Base-by-base conservation (phyloP, 2,888 invertebrate species). In the Tachystola acroxantha region DNA sequence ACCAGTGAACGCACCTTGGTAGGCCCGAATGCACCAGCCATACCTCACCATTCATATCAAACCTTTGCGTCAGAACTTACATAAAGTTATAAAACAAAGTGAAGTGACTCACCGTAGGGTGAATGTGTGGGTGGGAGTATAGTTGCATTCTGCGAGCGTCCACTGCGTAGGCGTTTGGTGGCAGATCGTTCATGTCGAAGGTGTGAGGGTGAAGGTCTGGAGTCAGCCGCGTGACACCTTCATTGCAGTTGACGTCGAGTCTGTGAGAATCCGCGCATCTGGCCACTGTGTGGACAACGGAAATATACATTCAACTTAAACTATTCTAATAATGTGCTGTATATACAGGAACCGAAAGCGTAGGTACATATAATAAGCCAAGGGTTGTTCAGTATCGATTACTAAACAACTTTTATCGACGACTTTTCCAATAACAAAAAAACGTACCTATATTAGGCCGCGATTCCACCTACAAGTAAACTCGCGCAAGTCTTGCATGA, bases 131-230 rank as follows among this genome's bases (percentile, higher is more conserved):
- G 45, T 80, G 84, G 2, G 79, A 54, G 46, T 80, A 82, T 30
- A 82, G 61, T 53, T 79, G 79, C 78, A 84, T 81, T 68, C 82
- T 80, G 52, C 82, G 71, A 32, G 77, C 59, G 60, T 84, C 81
- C 52, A 75, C 63, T 10, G 68, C 51, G 53, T 79, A 84, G 31
- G 68, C 48, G 48, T 64, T 67, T 9, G 75, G 43, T n/a, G 78
- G 73, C 50, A 82, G 60, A 44, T 84, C 82, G 64, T 78, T 84
- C 84, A 82, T 82, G 50, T 70, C 79, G 81, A 79, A 80, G 36
- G 58, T 40, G 44, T 64, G 57, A 36, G 63, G 43, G 39, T 63
- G 60, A 45, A 67, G 63, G 51, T 58, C 63, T 37, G 72, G 63
- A 47, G 64, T 77, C 61, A 81, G 61, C 62, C 67, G 59, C 41